Evolutionary conservation across 2,888 invertebrate genomes (phyloP).

Genomic region (Pyrrhia umbra): DNA sequence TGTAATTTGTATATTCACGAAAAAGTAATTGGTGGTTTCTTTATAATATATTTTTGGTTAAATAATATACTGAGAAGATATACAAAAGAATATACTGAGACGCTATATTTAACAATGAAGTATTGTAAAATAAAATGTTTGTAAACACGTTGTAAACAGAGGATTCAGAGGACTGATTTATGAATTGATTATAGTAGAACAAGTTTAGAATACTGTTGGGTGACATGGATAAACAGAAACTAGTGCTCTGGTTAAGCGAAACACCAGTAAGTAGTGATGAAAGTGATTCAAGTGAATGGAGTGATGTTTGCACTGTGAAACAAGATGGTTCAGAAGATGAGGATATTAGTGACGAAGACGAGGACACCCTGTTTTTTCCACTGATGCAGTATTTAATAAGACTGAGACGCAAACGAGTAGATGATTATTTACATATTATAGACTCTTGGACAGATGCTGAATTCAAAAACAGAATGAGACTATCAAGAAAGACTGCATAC

Average conservation of each 20-base stretch:
- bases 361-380: slow-evolving; percentile 76
- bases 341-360: slow-evolving; percentile 62
- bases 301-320: slow-evolving; percentile 68
- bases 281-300: slow-evolving; percentile 74
- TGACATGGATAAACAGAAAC: slow-evolving; percentile 67
- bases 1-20: too few species aligned
- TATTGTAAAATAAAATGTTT: too few species aligned
- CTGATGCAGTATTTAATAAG: slow-evolving; percentile 78
- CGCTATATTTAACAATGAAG: too few species aligned
- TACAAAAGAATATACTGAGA: too few species aligned
- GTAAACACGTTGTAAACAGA: not conserved
- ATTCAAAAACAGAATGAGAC: slow-evolving; percentile 76
- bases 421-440: slow-evolving; percentile 79
- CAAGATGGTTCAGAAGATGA: slow-evolving; percentile 70
- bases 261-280: slow-evolving; percentile 67
- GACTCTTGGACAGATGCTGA: slow-evolving; percentile 79
- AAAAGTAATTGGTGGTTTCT: too few species aligned
- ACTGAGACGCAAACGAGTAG: slow-evolving; percentile 72
- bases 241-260: slow-evolving; percentile 69
- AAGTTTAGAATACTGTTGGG: not conserved
- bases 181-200: not conserved
- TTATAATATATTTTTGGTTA: too few species aligned
- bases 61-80: too few species aligned
- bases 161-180: slow-evolving; percentile 1
- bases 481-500: slow-evolving; percentile 75